These are phyloP conservation scores for Ptychobarbus kaznakovi DNA, from an alignment of 2,797 vertebrate genomes.

Conservation along the genomic window DNA sequence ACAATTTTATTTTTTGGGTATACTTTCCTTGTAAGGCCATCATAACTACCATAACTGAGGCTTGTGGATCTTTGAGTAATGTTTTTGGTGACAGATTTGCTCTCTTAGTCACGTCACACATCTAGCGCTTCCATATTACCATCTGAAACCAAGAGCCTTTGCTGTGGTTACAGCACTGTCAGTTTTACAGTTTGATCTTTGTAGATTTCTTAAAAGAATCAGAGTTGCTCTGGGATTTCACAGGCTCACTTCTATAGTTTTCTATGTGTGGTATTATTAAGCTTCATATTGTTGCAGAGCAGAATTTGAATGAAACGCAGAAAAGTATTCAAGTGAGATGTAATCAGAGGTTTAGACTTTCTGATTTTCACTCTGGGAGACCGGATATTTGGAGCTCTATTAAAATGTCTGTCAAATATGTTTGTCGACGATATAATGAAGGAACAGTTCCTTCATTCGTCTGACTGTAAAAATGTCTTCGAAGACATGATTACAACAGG, in stretches of 20 bases:
- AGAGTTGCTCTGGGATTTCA: conserved; percentile 24
- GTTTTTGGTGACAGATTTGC: background rate
- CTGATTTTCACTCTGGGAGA: conserved; percentile 32
- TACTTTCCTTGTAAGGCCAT: background rate
- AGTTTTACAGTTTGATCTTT: conserved; percentile 7
- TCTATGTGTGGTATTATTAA: conserved; percentile 26
- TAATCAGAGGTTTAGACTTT: conserved; percentile 32
- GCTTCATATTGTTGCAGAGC: conserved; percentile 39
- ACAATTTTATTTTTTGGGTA: background rate
- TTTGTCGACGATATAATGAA: conserved; percentile 27
- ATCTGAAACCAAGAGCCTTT: background rate
- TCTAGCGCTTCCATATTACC: background rate
- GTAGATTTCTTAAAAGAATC: conserved; percentile 15
- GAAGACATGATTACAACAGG: conserved; percentile 25
- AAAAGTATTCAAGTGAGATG: conserved; percentile 36
- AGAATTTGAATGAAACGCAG: conserved; percentile 29
- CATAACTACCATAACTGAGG: background rate
- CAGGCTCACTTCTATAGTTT: conserved; percentile 11
- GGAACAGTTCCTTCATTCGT: conserved; percentile 10
- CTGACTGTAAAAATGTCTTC: conserved; percentile 22
- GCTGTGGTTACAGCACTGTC: background rate
- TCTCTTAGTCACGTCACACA: background rate
- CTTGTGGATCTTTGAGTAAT: background rate
- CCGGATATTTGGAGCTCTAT: conserved; percentile 37
- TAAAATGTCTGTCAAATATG: conserved; percentile 43